Evolutionary conservation across 2,113 vertebrate species (phyloP).

Genomic region (Cebus imitator): DNA sequence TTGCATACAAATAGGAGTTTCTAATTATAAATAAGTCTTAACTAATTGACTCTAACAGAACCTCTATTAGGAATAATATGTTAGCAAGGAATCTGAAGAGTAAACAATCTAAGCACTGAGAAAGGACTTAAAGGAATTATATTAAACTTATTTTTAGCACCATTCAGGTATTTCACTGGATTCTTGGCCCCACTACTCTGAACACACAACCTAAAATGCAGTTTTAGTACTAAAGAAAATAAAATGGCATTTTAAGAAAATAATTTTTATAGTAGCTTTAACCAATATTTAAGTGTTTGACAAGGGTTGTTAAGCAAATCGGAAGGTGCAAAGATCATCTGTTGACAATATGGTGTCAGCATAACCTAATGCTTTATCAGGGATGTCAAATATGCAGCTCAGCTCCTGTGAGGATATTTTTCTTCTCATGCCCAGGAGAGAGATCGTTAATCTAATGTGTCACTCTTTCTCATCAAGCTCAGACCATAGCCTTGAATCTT

Average conservation of each 20-base stretch:
- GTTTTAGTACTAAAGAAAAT: conserved; percentile 3
- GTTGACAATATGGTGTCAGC: not conserved
- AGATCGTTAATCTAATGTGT: not conserved
- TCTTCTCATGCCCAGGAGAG: not conserved
- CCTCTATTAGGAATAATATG: conserved; percentile 26
- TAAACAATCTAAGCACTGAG: not conserved
- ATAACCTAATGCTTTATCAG: not conserved
- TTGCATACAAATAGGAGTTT: conserved; percentile 3
- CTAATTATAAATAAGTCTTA: conserved; percentile 29
- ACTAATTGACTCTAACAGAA: not conserved
- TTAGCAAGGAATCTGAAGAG: conserved; percentile 30
- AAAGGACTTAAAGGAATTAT: not conserved
- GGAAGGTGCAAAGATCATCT: not conserved
- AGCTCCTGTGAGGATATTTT: not conserved
- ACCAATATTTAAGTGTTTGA: conserved; percentile 12
- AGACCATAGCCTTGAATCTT: not conserved
- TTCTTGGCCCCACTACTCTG: not conserved
- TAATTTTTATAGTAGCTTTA: not conserved
- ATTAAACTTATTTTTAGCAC: not conserved
- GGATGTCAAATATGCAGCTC: not conserved
- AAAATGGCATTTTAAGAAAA: conserved; percentile 20
- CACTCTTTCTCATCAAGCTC: not conserved
- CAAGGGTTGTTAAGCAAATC: not conserved
- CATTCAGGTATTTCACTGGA: conserved; percentile 40
- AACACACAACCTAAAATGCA: conserved; percentile 12